Evolutionary conservation across 2,888 invertebrate genomes (phyloP).

Genomic region (Gastracanthus pulcherrimus): DNA sequence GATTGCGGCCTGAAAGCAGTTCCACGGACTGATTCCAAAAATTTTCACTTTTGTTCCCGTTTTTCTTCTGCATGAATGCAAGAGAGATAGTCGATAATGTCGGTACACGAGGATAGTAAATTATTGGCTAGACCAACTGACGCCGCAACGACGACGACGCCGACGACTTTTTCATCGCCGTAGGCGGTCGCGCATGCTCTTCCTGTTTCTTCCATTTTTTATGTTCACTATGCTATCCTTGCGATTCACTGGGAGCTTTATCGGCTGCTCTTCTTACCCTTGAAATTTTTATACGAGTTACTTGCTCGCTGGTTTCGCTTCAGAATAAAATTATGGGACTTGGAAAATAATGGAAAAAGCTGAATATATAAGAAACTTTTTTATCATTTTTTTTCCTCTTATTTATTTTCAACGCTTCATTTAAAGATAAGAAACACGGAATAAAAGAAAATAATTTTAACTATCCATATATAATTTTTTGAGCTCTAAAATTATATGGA

Average conservation of each 20-base stretch:
- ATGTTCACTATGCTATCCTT: constrained; percentile 5
- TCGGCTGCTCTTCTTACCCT: background rate
- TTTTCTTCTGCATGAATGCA: constrained; percentile 27
- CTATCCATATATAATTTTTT: no score
- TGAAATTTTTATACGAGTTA: constrained; percentile 13
- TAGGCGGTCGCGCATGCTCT: constrained; percentile 6
- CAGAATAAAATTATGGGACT: constrained; percentile 31
- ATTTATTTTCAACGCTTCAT: no score
- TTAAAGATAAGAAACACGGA: background rate
- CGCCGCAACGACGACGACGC: constrained; percentile 62
- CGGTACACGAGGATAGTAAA: constrained; percentile 58
- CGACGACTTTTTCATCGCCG: constrained; percentile 40
- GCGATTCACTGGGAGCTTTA: background rate
- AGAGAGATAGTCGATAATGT: constrained; percentile 24
- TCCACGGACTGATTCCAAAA: constrained; percentile 16
- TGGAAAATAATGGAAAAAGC: background rate
- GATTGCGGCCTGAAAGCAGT: constrained; percentile 29
- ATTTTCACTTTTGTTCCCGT: constrained; percentile 38
- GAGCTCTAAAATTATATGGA: no score
- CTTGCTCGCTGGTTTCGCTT: background rate
- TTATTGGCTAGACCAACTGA: constrained; percentile 74
- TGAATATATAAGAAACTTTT: background rate
- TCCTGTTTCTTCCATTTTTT: constrained; percentile 24
- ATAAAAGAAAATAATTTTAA: no score
- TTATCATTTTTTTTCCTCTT: background rate